Percentiles rank a stretch among this genome's conserved stretches.
Conservation (phyloP, 1,140 invertebrate species). For the Tetragnatha versicolor region DNA sequence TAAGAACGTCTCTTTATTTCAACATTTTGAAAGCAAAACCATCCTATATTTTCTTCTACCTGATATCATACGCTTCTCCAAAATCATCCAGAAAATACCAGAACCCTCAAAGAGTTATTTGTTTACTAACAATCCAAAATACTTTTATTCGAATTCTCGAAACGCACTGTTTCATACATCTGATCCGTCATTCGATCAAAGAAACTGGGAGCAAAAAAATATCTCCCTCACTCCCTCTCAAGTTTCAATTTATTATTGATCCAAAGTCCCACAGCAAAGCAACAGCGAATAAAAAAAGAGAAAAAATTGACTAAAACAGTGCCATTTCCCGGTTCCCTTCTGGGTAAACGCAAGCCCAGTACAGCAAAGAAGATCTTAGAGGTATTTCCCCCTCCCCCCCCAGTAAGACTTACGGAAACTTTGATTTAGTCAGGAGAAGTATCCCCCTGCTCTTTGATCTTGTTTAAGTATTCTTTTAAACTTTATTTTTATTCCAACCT, state of each 20-base stretch:
- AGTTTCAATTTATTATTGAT: constrained; percentile 8
- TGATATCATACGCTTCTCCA: too few relatives aligned
- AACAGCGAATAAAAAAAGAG: background rate
- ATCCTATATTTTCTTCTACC: too few relatives aligned
- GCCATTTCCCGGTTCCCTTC: constrained; percentile 11
- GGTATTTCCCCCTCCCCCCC: background rate
- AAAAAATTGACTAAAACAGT: constrained; percentile 4
- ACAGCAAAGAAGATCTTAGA: constrained; percentile 9
- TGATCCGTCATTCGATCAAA: too few relatives aligned
- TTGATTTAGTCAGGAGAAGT: constrained; percentile 19
- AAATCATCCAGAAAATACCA: too few relatives aligned
- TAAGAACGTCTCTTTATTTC: too few relatives aligned
- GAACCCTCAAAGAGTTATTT: too few relatives aligned
- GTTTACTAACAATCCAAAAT: too few relatives aligned
- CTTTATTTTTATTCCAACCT: constrained; percentile 23
- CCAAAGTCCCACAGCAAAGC: background rate
- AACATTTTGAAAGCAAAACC: too few relatives aligned
- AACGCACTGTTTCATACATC: too few relatives aligned
- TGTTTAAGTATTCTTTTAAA: constrained; percentile 26
- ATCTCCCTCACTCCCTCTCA: background rate
- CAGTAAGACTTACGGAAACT: constrained; percentile 8
- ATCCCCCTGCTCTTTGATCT: constrained; percentile 21
- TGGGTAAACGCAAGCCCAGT: constrained; percentile 17
- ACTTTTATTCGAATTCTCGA: too few relatives aligned
- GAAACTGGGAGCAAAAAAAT: too few relatives aligned